These are phyloP conservation scores for Grus americana DNA, from an alignment of 2,113 vertebrate species.

Conservation along the genomic window DNA sequence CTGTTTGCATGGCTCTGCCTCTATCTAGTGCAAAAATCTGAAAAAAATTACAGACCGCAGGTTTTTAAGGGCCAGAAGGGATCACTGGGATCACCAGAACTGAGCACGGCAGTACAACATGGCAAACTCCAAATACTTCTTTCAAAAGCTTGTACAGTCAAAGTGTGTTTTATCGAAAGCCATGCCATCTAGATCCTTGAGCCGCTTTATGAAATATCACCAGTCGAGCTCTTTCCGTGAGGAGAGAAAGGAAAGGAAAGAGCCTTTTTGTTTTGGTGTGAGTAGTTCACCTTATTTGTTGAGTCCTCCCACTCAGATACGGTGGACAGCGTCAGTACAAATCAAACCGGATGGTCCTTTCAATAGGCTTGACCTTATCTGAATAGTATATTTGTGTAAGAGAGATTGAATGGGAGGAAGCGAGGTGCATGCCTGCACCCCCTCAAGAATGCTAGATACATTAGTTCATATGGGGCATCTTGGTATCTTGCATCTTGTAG, in stretches of 20 bases:
- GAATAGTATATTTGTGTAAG: accelerated
- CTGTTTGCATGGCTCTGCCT: neutral
- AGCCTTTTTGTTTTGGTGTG: neutral
- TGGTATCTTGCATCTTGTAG: neutral
- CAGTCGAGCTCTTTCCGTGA: neutral
- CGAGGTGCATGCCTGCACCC: neutral
- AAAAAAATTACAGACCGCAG: neutral
- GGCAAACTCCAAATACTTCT: neutral
- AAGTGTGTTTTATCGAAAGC: neutral
- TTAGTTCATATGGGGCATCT: neutral
- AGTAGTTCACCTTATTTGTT: neutral
- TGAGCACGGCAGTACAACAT: accelerated
- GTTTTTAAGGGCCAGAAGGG: neutral
- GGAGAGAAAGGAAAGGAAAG: neutral
- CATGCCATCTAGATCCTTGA: neutral
- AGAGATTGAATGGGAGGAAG: neutral
- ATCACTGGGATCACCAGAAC: neutral
- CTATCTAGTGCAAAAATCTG: neutral
- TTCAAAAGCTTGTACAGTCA: neutral
- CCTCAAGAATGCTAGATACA: neutral
- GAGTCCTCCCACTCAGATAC: accelerated
- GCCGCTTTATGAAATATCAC: neutral
- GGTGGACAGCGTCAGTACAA: neutral
- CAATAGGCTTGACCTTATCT: accelerated
- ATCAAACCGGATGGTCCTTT: accelerated